Evolutionary conservation across 2,113 vertebrate species (phyloP), one percentile per base, ranked within the genome.

Genomic region (Turnix velox): DNA sequence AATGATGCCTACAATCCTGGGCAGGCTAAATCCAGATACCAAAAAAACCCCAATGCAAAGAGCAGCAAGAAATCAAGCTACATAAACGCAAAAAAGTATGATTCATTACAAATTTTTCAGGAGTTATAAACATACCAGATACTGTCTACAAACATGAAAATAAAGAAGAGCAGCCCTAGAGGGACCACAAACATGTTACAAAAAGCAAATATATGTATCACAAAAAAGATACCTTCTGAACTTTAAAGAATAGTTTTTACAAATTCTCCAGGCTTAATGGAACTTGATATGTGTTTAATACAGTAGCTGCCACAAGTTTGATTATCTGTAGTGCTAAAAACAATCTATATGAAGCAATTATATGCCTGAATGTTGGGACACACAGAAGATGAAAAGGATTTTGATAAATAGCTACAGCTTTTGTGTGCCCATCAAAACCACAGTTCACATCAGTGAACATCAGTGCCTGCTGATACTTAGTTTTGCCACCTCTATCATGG

Each of bases 241-340:
- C n/a, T 6, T 7, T 28, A n/a, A 90, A 73, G 28, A 33, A 80
- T 42, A 18, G 24, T n/a, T 77, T 81, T 55, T 37, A 55, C 22
- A 71, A 71, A 78, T 51, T 35, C 30, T 63, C 43, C 43, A 81
- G 22, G 3, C 42, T 71, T 68, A 73, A 43, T 3, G 88, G 45
- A 80, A 80, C 55, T 3, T 18, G n/a, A 8, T 28, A 52, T 4
- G 6, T 18, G 3, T 48, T 93, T 72, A 59, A 55, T 37, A 40
- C 8, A 48, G 40, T 40, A 69, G 19, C 11, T 82, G 72, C 59
- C 37, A 2, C 67, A 87, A 88, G 31, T 68, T 18, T 80, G 24
- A 95, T 87, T 80, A 92, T 67, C 73, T 79, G 66, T 90, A 96
- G 78, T 30, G 57, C 92, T 95, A 87, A 92, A 96, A 96, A 33